Percentiles rank a stretch among this genome's conserved stretches.
These are phyloP conservation scores for Trematomus bernacchii DNA, from an alignment of 2,797 vertebrate genomes.

Conservation along the genomic window DNA sequence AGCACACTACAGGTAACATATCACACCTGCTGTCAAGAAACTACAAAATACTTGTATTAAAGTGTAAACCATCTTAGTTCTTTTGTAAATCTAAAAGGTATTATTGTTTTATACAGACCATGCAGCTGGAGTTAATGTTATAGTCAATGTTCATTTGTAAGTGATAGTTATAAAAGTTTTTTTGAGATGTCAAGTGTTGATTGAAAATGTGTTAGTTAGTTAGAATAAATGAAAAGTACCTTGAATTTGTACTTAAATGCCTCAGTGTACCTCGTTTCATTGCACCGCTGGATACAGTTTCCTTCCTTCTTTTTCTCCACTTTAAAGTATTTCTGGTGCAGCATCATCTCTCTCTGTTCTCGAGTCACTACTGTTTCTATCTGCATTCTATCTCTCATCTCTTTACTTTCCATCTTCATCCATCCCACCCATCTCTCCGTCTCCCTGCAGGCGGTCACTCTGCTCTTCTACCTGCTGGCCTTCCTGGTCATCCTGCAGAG, in stretches of 20 bases:
- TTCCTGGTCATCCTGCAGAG: constrained; percentile 85
- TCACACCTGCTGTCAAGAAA: background rate
- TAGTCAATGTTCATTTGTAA: no score
- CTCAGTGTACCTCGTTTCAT: no score
- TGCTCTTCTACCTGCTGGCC: constrained; percentile 84
- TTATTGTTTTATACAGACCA: background rate
- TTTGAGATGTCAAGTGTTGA: no score
- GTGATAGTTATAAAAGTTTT: no score
- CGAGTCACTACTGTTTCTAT: no score
- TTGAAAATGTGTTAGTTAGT: no score
- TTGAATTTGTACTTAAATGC: no score
- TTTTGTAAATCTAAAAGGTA: background rate
- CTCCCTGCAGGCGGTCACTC: constrained; percentile 76
- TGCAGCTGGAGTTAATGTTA: background rate
- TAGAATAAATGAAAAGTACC: no score
- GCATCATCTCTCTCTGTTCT: no score
- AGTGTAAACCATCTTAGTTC: background rate
- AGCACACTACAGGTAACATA: constrained; percentile 80
- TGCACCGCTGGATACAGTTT: background rate
- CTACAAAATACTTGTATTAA: no score
- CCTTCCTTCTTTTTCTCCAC: constrained; percentile 16
- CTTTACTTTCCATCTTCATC: background rate
- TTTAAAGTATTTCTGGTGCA: no score
- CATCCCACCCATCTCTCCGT: background rate
- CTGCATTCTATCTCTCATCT: background rate